phyloP scores from a whole-genome alignment of 2,888 invertebrate species.

The Zonitis immaculata region DNA sequence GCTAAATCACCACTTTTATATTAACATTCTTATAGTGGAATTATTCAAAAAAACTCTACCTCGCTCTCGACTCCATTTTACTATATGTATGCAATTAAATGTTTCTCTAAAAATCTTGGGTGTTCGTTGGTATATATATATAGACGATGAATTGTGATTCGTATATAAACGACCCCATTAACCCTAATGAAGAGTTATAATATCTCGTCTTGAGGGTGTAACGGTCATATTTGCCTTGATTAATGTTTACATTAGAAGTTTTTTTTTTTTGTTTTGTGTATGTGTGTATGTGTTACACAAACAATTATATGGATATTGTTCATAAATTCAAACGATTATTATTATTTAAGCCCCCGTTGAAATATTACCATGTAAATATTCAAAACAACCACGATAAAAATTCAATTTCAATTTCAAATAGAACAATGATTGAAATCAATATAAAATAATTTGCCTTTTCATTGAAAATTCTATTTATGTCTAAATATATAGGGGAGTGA shows the following conservation, averaged over 20 bases:
- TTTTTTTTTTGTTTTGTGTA: not conserved
- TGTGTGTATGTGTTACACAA: too few species aligned
- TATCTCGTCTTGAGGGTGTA: conserved; percentile 1
- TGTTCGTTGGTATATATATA: not conserved
- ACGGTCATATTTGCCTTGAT: not conserved
- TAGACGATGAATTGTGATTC: conserved; percentile 1
- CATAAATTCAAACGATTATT: not conserved
- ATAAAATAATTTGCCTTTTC: too few species aligned
- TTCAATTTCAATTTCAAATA: too few species aligned
- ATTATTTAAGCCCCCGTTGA: too few species aligned
- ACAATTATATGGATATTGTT: not conserved
- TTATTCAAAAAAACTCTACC: not conserved
- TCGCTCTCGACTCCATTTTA: not conserved
- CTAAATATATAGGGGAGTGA: too few species aligned
- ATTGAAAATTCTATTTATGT: too few species aligned
- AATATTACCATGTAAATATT: too few species aligned
- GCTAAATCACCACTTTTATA: not conserved
- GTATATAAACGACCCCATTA: conserved; percentile 7
- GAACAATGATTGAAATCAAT: too few species aligned
- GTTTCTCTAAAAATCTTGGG: not conserved
- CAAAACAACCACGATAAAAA: too few species aligned
- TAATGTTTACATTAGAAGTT: not conserved
- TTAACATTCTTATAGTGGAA: not conserved
- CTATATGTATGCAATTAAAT: conserved; percentile 1
- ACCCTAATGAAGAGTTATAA: conserved; percentile 2